Conservation (phyloP, 2,888 invertebrate species). For the Alentia gelatinosa region DNA sequence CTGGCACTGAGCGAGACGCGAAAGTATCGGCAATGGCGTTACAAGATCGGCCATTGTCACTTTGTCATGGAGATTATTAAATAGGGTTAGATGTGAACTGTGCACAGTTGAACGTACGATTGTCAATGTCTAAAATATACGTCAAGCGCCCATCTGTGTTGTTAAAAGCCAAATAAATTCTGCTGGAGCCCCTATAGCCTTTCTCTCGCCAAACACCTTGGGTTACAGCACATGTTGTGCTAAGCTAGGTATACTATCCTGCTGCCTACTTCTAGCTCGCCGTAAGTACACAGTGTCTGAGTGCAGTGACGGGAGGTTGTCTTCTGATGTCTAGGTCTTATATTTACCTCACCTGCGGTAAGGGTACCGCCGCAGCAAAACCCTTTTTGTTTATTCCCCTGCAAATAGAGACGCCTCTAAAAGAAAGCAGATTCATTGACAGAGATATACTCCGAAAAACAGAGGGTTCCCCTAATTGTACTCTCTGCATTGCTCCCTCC, state of each 20-base stretch:
- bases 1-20: too few species aligned
- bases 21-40: too few species aligned
- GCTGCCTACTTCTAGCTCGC: neutral
- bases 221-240: neutral
- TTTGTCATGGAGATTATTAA: too few species aligned
- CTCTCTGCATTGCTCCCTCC: neutral
- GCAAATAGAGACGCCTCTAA: neutral
- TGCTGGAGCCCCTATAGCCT: neutral
- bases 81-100: too few species aligned
- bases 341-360: neutral
- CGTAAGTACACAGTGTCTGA: constrained; percentile 2
- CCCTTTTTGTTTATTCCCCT: neutral
- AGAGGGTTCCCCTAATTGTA: neutral
- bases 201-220: neutral
- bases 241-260: neutral
- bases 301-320: neutral
- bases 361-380: neutral
- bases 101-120: too few species aligned
- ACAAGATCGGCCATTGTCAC: too few species aligned
- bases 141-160: neutral
- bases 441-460: neutral
- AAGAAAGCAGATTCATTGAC: neutral
- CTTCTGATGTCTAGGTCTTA: neutral
- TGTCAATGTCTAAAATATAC: neutral
- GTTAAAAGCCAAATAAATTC: neutral